Conservation (phyloP, 2,797 vertebrate species). For the Gouania willdenowi region DNA sequence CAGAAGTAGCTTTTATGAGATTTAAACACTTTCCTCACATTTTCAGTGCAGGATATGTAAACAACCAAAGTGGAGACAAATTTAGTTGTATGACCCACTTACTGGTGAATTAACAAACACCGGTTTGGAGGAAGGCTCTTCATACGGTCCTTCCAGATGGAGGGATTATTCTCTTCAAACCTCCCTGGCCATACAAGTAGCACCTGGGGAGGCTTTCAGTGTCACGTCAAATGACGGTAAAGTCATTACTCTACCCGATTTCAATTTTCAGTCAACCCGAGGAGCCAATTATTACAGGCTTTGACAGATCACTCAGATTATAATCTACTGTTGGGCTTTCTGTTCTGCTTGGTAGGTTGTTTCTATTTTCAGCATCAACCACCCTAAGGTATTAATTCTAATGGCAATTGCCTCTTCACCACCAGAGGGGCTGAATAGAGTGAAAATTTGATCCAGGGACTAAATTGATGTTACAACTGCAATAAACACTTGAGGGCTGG, state of each 20-base stretch:
- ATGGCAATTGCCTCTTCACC: constrained; percentile 33
- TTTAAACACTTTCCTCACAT: constrained; percentile 11
- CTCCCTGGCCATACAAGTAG: constrained; percentile 26
- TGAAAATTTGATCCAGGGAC: constrained; percentile 47
- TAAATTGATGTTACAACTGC: constrained; percentile 50
- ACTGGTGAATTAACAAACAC: background rate
- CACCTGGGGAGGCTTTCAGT: constrained; percentile 19
- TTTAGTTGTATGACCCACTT: background rate
- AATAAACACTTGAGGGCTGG: constrained; percentile 38
- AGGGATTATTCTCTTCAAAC: constrained; percentile 20
- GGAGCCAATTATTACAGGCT: constrained; percentile 50
- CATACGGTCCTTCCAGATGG: background rate
- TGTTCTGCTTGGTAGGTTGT: constrained; percentile 32
- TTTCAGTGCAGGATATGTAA: too few relatives aligned
- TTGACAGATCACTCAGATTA: constrained; percentile 51
- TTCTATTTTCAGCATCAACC: constrained; percentile 43
- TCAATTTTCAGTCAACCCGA: constrained; percentile 40
- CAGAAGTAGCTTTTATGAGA: background rate
- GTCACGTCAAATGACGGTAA: constrained; percentile 31
- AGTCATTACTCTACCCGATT: constrained; percentile 45
- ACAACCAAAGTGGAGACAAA: too few relatives aligned
- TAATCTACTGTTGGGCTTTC: constrained; percentile 20
- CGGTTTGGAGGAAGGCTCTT: background rate
- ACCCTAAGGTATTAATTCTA: constrained; percentile 45
- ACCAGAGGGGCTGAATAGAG: constrained; percentile 21